phyloP scores from a whole-genome alignment of 2,888 invertebrate species.

The Anthophora plumipes region DNA sequence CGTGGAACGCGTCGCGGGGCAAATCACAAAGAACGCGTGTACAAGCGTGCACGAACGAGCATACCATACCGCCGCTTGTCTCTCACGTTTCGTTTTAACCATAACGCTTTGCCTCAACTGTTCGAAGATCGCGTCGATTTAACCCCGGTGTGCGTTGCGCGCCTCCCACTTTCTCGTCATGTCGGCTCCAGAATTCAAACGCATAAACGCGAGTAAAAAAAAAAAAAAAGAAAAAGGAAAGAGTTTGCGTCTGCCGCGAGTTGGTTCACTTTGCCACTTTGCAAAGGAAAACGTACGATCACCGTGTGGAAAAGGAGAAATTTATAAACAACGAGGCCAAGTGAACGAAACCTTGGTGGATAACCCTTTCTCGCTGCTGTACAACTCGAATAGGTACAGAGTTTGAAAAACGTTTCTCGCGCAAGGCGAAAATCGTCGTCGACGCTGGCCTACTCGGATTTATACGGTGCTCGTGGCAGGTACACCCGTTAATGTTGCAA shows the following conservation, averaged over 20 bases:
- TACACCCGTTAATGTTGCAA: constrained; percentile 32
- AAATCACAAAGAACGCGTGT: neutral
- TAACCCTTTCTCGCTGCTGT: neutral
- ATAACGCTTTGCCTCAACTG: neutral
- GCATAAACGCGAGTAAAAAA: neutral
- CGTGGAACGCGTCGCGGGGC: neutral
- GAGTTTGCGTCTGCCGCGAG: constrained; percentile 33
- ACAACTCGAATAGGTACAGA: no score
- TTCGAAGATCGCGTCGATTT: constrained; percentile 55
- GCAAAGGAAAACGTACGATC: constrained; percentile 8
- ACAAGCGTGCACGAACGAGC: neutral
- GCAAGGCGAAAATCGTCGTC: neutral
- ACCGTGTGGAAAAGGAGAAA: constrained; percentile 34
- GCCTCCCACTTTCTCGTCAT: constrained; percentile 29
- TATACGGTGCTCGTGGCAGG: neutral
- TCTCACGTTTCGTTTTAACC: neutral
- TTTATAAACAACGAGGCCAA: constrained; percentile 37
- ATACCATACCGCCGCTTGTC: constrained; percentile 18
- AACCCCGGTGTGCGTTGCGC: constrained; percentile 35
- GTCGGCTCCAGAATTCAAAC: constrained; percentile 51
- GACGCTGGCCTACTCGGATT: neutral
- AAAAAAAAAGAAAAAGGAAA: no score
- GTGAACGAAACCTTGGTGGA: neutral
- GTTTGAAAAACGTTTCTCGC: constrained; percentile 21
- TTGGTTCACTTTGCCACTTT: constrained; percentile 22